Base-by-base conservation (phyloP, 2,113 vertebrate genomes). In the Crotophaga sulcirostris region DNA sequence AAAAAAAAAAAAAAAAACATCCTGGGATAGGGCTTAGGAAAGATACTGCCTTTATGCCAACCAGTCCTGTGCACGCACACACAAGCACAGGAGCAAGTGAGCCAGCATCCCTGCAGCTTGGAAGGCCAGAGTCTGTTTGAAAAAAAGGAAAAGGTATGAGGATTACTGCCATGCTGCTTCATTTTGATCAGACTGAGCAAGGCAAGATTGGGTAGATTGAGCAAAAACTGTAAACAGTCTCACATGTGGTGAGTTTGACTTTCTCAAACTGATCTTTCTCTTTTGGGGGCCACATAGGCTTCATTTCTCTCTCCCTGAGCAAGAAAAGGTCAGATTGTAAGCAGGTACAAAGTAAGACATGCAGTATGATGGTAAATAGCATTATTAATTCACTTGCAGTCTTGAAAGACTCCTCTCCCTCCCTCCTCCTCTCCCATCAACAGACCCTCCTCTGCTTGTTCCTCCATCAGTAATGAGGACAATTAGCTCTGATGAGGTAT, bases 61-160 rank as follows among this genome's bases (percentile, higher is more conserved):
- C 66, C 3, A 2, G 54, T 34, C 40, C 56, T 64, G 31, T 3
- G 2, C 7, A 13, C 4, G 38, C 0, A 0, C 24, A 45, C 20
- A 2, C 1, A 10, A 66, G 17, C 42, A 59, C 59, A 29, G 38
- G 10, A 49, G 16, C 23, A n/a, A 44, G 40, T 3, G 6, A 88
- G 56, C 42, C 25, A 38, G 10, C 29, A 9, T 13, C 28, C 77
- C 45, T 10, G 6, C 1, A 5, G 67, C n/a, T 49, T 0, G 0
- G 44, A 38, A 40, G 40, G 45, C 5, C 14, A 12, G 28, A 44
- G 31, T n/a, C 51, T 40, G 26, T 11, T 33, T 42, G 33, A 31
- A 36, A 72, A 14, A n/a, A n/a, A n/a, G n/a, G n/a, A n/a, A n/a
- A 6, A 34, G 20, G 12, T 4, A 15, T 6, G 47, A 26, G 59